Conservation (phyloP, 2,797 vertebrate genomes). For the Decapterus maruadsi region DNA sequence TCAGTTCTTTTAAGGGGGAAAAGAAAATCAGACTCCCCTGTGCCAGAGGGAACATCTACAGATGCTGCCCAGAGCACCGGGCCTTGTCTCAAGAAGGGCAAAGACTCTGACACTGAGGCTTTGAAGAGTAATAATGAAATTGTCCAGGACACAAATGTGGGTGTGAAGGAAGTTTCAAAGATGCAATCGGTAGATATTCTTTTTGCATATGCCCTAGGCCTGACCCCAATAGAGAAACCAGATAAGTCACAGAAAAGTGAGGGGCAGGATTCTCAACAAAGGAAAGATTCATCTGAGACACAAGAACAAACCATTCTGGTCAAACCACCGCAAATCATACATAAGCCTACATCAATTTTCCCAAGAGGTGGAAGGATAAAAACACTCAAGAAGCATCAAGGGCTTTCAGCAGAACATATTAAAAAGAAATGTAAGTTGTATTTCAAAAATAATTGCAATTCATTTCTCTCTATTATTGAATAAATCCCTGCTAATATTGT, state of each 20-base stretch:
- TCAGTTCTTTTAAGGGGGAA: conserved; percentile 77
- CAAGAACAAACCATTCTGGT: conserved; percentile 32
- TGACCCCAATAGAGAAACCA: conserved; percentile 65
- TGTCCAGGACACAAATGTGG: conserved; percentile 12
- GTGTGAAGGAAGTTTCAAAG: conserved; percentile 35
- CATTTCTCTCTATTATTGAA: conserved; percentile 17
- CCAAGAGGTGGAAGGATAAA: conserved; percentile 65
- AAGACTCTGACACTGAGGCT: conserved; percentile 33
- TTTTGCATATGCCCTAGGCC: conserved; percentile 74
- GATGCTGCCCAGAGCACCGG: conserved; percentile 37
- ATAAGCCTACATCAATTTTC: conserved; percentile 44
- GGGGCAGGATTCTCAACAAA: conserved; percentile 32
- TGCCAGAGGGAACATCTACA: conserved; percentile 16
- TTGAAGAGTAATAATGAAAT: conserved; percentile 25
- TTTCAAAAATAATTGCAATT: conserved; percentile 14
- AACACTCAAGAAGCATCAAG: conserved; percentile 75
- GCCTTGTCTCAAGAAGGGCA: conserved; percentile 70
- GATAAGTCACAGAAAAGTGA: conserved; percentile 24
- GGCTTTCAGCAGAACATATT: conserved; percentile 67
- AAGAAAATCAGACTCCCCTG: conserved; percentile 43
- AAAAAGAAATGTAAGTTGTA: conserved; percentile 82
- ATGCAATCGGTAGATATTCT: conserved; percentile 65
- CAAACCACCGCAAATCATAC: conserved; percentile 45
- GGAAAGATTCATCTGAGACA: conserved; percentile 25
- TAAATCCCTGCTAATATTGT: conserved; percentile 1